A percentile compares a stretch with the other conserved stretches of the same genome.
Conservation (phyloP, 1,140 invertebrate genomes). For the Scaptomyza montana region DNA sequence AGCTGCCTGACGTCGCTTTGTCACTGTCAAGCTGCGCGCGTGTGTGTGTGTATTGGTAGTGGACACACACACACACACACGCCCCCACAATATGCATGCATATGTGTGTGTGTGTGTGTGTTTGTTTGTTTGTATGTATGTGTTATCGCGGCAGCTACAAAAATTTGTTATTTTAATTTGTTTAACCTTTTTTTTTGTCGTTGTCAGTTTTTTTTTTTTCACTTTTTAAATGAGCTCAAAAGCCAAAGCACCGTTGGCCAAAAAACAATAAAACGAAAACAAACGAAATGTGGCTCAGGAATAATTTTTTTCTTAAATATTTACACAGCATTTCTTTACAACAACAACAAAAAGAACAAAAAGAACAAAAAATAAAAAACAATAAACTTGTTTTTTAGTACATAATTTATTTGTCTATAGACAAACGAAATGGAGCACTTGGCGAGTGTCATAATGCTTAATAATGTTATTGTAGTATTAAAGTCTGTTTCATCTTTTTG, state of each 20-base stretch:
- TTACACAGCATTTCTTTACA: conserved; percentile 75
- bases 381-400: conserved; percentile 47
- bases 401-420: conserved; percentile 67
- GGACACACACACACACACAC: conserved; percentile 26
- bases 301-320: conserved; percentile 44
- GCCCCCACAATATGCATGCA: background rate
- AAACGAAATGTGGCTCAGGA: conserved; percentile 56
- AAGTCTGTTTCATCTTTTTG: background rate
- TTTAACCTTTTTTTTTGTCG: conserved; percentile 60
- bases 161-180: conserved; percentile 62
- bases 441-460: conserved; percentile 53
- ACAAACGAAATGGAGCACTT: conserved; percentile 68
- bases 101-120: background rate
- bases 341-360: conserved; percentile 12
- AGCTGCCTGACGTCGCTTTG: conserved; percentile 79
- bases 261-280: conserved; percentile 46
- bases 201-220: conserved; percentile 45
- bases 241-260: conserved; percentile 52
- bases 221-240: conserved; percentile 54
- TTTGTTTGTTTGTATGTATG: conserved; percentile 6
- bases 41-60: conserved; percentile 17
- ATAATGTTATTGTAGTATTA: conserved; percentile 18
- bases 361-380: background rate
- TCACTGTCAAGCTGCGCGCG: conserved; percentile 63
- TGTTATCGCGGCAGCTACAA: conserved; percentile 60